These are phyloP conservation scores for Meliscaeva auricollis DNA, from an alignment of 2,888 invertebrate species.

Conservation along the genomic window DNA sequence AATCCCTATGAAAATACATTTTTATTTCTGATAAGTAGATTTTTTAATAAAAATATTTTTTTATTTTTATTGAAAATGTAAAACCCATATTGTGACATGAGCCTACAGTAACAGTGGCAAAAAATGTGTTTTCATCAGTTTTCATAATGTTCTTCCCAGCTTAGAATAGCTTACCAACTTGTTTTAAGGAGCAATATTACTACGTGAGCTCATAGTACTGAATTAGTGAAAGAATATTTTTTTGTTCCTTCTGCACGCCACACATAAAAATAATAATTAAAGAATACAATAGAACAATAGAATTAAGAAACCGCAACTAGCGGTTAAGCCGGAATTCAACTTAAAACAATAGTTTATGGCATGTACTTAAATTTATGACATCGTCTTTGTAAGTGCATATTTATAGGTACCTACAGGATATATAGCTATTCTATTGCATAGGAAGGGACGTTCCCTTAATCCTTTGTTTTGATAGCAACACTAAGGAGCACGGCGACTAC, in stretches of 20 bases:
- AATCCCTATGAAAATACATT: too few species aligned
- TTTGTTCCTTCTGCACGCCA: constrained; percentile 12
- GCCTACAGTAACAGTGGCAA: too few species aligned
- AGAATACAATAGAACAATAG: constrained; percentile 51
- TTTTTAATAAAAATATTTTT: too few species aligned
- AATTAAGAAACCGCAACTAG: constrained; percentile 56
- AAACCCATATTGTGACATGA: too few species aligned
- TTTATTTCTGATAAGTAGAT: too few species aligned
- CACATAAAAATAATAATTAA: constrained; percentile 38
- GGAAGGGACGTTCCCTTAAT: constrained; percentile 63
- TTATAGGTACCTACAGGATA: background rate
- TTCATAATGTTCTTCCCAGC: too few species aligned
- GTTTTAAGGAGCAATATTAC: too few species aligned
- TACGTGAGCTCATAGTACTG: background rate
- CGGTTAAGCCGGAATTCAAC: constrained; percentile 15
- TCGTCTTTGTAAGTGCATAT: background rate
- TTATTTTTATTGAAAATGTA: too few species aligned
- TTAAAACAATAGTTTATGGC: constrained; percentile 34
- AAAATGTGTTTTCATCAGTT: too few species aligned
- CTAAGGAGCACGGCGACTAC: constrained; percentile 67
- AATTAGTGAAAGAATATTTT: constrained; percentile 29
- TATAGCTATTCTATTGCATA: constrained; percentile 23
- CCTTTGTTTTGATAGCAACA: constrained; percentile 77
- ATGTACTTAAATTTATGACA: constrained; percentile 33
- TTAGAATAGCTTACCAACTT: too few species aligned